phyloP scores from a whole-genome alignment of 2,888 invertebrate species.

The Trissoscelio sp. region DNA sequence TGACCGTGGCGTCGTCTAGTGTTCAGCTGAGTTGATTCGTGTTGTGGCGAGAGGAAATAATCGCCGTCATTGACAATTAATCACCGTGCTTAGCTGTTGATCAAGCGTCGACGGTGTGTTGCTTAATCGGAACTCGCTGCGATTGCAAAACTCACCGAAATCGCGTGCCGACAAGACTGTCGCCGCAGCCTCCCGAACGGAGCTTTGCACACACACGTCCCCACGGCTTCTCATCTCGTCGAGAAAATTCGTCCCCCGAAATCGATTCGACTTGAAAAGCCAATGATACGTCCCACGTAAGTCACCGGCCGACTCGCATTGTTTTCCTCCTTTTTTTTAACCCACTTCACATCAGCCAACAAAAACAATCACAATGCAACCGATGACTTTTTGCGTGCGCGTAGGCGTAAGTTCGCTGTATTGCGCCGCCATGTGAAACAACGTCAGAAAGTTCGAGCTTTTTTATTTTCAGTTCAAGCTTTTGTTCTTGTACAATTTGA shows the following conservation, averaged over 20 bases:
- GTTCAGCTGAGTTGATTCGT: conserved; percentile 41
- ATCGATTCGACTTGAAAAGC: conserved; percentile 26
- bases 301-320: neutral
- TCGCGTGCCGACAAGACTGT: neutral
- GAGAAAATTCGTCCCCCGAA: conserved; percentile 29
- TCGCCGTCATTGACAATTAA: conserved; percentile 44
- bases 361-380: conserved; percentile 26
- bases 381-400: conserved; percentile 36
- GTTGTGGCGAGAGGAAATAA: conserved; percentile 43
- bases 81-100: conserved; percentile 3
- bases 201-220: conserved; percentile 4
- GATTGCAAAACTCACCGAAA: too few species aligned
- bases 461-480: too few species aligned
- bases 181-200: conserved; percentile 11
- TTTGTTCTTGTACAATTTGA: too few species aligned
- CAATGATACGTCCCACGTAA: conserved; percentile 26
- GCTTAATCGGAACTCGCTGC: neutral
- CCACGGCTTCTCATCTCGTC: conserved; percentile 14
- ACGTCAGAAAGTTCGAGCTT: neutral
- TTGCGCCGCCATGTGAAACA: conserved; percentile 40
- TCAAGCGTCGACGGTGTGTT: neutral
- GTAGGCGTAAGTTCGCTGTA: conserved; percentile 30
- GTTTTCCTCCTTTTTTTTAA: neutral
- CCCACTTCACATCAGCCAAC: neutral
- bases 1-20: conserved; percentile 47